Conservation (phyloP, 2,888 invertebrate species). For the Ennomos erosarius region DNA sequence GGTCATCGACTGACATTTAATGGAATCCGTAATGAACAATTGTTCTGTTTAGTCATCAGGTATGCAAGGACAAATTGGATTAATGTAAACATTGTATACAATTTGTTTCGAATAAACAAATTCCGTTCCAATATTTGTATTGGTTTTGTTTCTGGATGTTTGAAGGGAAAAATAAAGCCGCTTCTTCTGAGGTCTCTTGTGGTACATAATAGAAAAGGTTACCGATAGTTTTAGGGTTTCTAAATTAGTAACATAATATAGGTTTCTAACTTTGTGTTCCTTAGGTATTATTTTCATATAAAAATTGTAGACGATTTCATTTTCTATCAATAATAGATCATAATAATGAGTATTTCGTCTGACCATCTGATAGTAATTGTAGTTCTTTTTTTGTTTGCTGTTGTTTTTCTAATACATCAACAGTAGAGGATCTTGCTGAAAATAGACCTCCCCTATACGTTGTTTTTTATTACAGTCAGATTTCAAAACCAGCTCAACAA, state of each 20-base stretch:
- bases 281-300: no score
- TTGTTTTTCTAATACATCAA: no score
- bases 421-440: no score
- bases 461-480: no score
- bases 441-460: no score
- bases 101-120: conserved; percentile 16
- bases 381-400: no score
- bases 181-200: not conserved
- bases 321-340: no score
- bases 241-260: no score
- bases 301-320: not conserved
- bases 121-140: conserved; percentile 10
- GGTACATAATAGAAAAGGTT: not conserved
- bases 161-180: not conserved
- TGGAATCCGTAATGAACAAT: conserved; percentile 48
- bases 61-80: conserved; percentile 32
- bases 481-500: no score
- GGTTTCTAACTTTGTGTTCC: no score
- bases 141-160: conserved; percentile 9
- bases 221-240: not conserved
- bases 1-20: conserved; percentile 53
- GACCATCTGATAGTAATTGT: no score
- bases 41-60: conserved; percentile 38
- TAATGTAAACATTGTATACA: conserved; percentile 20
- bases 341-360: no score